phyloP scores from a whole-genome alignment of 2,888 invertebrate genomes.

The Pyrrhosoma nymphula region DNA sequence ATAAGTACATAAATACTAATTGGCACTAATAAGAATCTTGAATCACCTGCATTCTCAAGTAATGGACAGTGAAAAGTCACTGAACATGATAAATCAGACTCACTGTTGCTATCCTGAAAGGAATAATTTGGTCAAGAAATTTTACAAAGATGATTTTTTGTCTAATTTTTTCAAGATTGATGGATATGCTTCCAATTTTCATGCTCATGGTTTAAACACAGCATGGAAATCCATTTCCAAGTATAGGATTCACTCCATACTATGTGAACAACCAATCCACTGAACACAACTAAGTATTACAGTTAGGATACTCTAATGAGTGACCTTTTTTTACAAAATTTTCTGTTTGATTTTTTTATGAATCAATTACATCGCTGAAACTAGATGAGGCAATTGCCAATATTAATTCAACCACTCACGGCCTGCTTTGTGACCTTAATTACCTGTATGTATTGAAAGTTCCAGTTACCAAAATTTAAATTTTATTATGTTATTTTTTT shows the following conservation, averaged over 20 bases:
- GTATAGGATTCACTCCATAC: not conserved
- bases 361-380: constrained; percentile 29
- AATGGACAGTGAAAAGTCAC: not conserved
- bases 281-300: constrained; percentile 52
- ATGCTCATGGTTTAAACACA: constrained; percentile 30
- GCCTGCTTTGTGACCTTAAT: not conserved
- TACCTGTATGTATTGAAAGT: not conserved
- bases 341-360: not conserved
- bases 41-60: constrained; percentile 45
- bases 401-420: constrained; percentile 1
- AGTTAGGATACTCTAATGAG: constrained; percentile 33
- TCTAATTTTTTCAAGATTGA: not conserved
- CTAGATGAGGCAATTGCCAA: constrained; percentile 12
- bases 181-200: constrained; percentile 27
- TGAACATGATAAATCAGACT: not conserved
- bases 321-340: not conserved
- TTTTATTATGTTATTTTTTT: not conserved
- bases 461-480: not conserved
- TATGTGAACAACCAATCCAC: not conserved
- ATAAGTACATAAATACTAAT: not conserved
- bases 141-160: not conserved
- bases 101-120: not conserved
- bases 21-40: constrained; percentile 45
- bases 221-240: constrained; percentile 22
- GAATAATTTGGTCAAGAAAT: not conserved